Evolutionary conservation across 2,888 invertebrate species (phyloP).

Genomic region (Zonitis immaculata): DNA sequence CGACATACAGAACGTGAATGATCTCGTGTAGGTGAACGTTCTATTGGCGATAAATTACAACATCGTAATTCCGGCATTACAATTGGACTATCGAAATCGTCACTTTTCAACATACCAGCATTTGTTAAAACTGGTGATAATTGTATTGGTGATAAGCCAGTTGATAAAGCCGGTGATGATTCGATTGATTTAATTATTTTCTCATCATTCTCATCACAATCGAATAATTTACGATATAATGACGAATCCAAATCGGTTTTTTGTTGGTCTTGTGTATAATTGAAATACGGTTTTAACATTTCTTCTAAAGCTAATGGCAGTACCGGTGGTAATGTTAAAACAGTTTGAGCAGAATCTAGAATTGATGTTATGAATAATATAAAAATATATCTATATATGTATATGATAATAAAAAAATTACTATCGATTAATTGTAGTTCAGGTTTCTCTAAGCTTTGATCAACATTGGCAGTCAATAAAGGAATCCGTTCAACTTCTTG

Average conservation of each 20-base stretch:
- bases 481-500: conserved; percentile 12
- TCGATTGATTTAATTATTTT: conserved; percentile 15
- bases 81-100: conserved; percentile 16
- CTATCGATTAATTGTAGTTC: neutral
- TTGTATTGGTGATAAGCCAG: conserved; percentile 34
- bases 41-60: conserved; percentile 37
- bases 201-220: conserved; percentile 30
- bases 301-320: conserved; percentile 61
- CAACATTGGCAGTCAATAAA: neutral
- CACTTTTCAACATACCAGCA: neutral
- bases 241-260: conserved; percentile 26
- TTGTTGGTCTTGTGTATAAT: conserved; percentile 50
- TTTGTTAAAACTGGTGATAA: conserved; percentile 29
- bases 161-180: conserved; percentile 35
- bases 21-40: conserved; percentile 18
- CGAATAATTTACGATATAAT: conserved; percentile 42
- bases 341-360: conserved; percentile 62
- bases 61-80: conserved; percentile 29
- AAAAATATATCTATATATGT: neutral
- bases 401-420: too few relatives aligned
- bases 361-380: neutral
- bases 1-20: conserved; percentile 52
- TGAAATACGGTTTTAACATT: conserved; percentile 59
- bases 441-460: neutral
- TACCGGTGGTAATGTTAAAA: conserved; percentile 59